phyloP scores from a whole-genome alignment of 1,140 invertebrate genomes.

The Hyles euphorbiae region DNA sequence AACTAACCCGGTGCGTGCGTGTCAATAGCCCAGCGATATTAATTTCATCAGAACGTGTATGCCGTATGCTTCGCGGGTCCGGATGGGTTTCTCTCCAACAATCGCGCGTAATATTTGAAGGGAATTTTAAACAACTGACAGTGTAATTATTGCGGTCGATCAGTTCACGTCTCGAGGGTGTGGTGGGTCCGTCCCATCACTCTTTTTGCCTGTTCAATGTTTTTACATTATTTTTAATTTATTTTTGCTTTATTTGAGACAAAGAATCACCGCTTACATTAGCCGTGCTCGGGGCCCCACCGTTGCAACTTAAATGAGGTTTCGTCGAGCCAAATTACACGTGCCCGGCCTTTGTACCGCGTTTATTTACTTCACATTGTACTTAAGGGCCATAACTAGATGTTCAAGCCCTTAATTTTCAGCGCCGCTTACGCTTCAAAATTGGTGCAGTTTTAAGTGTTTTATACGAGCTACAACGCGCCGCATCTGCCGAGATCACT shows the following conservation, averaged over 20 bases:
- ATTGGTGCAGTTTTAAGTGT: slow-evolving; percentile 36
- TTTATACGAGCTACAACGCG: slow-evolving; percentile 22
- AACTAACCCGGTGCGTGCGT: too few relatives aligned
- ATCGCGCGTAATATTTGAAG: slow-evolving; percentile 29
- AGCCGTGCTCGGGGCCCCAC: slow-evolving; percentile 44
- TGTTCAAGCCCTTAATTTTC: slow-evolving; percentile 55
- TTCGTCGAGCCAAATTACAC: slow-evolving; percentile 67
- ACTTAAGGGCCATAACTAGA: slow-evolving; percentile 70
- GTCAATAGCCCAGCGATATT: too few relatives aligned
- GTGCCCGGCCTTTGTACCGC: slow-evolving; percentile 51
- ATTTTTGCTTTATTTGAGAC: slow-evolving; percentile 60
- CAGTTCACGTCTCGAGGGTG: slow-evolving; percentile 50
- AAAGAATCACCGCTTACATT: slow-evolving; percentile 51
- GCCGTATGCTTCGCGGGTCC: too few relatives aligned
- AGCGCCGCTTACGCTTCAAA: slow-evolving; percentile 43
- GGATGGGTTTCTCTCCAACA: slow-evolving; percentile 17
- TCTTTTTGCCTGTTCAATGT: slow-evolving; percentile 60
- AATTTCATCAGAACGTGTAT: too few relatives aligned
- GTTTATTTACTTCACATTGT: slow-evolving; percentile 71
- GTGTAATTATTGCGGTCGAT: slow-evolving; percentile 57
- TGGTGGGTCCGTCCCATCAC: slow-evolving; percentile 52
- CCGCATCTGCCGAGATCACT: slow-evolving; percentile 15
- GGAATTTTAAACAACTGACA: slow-evolving; percentile 53
- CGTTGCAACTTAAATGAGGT: slow-evolving; percentile 63
- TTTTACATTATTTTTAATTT: slow-evolving; percentile 64